Percentiles rank a stretch among this genome's conserved stretches.
Evolutionary conservation across 2,888 invertebrate species (phyloP).

Genomic region (Liopterus haemorrhoidalis): DNA sequence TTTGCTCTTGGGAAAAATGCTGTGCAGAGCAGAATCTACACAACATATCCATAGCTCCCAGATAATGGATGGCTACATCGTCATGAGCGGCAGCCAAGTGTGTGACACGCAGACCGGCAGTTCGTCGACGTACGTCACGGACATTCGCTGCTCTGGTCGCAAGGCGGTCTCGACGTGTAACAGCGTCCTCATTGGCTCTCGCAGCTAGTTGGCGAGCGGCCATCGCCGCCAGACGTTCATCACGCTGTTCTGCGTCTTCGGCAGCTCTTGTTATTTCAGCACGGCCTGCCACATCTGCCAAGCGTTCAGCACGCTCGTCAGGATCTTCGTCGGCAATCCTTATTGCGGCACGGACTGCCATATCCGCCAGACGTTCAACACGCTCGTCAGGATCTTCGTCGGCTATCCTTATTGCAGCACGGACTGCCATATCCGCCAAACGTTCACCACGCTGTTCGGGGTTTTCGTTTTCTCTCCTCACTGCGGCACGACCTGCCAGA

Average conservation of each 20-base stretch:
- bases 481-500: too few species aligned
- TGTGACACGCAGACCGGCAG: too few species aligned
- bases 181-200: conserved; percentile 5
- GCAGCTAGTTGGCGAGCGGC: conserved; percentile 1
- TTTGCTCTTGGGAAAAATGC: too few species aligned
- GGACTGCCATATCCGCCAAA: conserved; percentile 5
- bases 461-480: too few species aligned
- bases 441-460: too few species aligned
- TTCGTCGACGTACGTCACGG: too few species aligned
- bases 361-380: not conserved
- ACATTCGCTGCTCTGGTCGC: too few species aligned
- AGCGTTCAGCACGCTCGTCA: conserved; percentile 1
- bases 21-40: too few species aligned
- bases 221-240: conserved; percentile 4
- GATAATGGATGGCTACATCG: too few species aligned
- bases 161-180: conserved; percentile 9
- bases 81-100: too few species aligned
- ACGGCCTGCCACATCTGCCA: conserved; percentile 9
- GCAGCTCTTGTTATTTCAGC: conserved; percentile 3
- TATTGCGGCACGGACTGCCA: conserved; percentile 6
- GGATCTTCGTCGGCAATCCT: conserved; percentile 13
- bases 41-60: too few species aligned
- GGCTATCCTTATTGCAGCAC: conserved; percentile 11
- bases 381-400: conserved; percentile 6
- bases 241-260: conserved; percentile 1